Base-by-base conservation (phyloP, 2,888 invertebrate genomes). In the Trachelus troglodyta region DNA sequence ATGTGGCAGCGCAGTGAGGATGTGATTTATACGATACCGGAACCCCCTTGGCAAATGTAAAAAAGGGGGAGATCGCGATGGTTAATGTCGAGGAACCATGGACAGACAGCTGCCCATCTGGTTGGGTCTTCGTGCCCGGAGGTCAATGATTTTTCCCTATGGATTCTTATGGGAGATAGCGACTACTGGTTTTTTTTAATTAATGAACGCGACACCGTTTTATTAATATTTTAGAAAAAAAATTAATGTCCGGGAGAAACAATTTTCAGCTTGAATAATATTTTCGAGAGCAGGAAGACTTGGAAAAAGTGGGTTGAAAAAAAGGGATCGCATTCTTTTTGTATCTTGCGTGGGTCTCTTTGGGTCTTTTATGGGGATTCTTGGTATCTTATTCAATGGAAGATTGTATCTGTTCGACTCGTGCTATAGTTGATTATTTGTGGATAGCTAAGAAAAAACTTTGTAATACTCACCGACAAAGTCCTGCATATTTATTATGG, bases 21-120 rank as follows among this genome's bases (percentile, higher is more conserved):
- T 87, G 88, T 89, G 90, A 90, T 91, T 90, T 90, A 89, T 87
- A 85, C 86, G 87, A 88, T 86, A 88, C 86, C 87, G 88, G 87
- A 89, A 89, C 87, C 86, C 86, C 86, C 83, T 79, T 79, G 71
- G 79, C 79, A 79, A 76, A 75, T 77, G 80, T 71, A 82, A 83
- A 82, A 80, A 82, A 85, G 84, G 78, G 69, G 74, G 78, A 78
- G 71, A 76, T 73, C 75, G 71, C 71, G 71, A 71, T 71, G 71
- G 71, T 71, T 71, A 71, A 71, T 71, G n/a, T 12, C 34, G 33
- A 74, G 74, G 73, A 30, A 37, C 75, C 33, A n/a, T 33, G 68
- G 75, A 69, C 73, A 37, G 76, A 78, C 78, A 73, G 37, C 68
- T 71, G 78, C 71, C 78, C 73, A 15, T 75, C 71, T 68, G 31